Conservation (phyloP, 2,797 vertebrate genomes). For the Acanthurus leucopareius region DNA sequence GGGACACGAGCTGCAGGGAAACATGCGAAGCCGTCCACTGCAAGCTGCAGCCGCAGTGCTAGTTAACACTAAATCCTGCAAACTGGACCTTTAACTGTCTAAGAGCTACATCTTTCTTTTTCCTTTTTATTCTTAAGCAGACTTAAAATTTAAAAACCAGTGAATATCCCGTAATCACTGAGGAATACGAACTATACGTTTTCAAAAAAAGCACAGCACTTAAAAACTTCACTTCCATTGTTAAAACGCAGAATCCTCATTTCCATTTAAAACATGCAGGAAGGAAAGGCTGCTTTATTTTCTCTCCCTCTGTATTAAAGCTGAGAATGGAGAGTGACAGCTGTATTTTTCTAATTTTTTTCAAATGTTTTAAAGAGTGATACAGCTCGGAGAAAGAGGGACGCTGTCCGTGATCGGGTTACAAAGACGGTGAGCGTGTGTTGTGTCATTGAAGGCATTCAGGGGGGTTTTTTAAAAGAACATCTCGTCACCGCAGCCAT, state of each 20-base stretch:
- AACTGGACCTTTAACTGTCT: too few species aligned
- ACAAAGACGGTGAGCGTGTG: constrained; percentile 26
- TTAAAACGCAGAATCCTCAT: constrained; percentile 28
- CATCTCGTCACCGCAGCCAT: constrained; percentile 28
- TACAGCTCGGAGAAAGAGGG: background rate
- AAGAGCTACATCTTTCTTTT: too few species aligned
- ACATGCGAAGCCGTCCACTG: background rate
- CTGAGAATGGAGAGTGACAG: constrained; percentile 19
- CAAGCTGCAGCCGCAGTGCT: background rate
- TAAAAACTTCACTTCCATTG: background rate
- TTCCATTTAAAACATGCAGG: constrained; percentile 6
- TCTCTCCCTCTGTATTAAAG: background rate
- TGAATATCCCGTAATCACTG: background rate
- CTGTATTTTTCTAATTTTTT: constrained; percentile 13
- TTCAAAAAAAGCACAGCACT: constrained; percentile 18
- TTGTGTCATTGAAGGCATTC: constrained; percentile 41
- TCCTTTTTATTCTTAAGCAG: background rate
- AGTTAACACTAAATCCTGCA: too few species aligned
- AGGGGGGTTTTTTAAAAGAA: constrained; percentile 38
- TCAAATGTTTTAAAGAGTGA: background rate
- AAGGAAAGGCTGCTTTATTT: background rate
- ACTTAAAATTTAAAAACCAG: background rate
- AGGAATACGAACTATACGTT: background rate
- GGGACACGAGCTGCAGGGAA: constrained; percentile 39
- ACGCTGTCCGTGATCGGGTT: constrained; percentile 8